Evolutionary conservation across 1,140 invertebrate species (phyloP).

Genomic region (Drosophila pseudoananassae): DNA sequence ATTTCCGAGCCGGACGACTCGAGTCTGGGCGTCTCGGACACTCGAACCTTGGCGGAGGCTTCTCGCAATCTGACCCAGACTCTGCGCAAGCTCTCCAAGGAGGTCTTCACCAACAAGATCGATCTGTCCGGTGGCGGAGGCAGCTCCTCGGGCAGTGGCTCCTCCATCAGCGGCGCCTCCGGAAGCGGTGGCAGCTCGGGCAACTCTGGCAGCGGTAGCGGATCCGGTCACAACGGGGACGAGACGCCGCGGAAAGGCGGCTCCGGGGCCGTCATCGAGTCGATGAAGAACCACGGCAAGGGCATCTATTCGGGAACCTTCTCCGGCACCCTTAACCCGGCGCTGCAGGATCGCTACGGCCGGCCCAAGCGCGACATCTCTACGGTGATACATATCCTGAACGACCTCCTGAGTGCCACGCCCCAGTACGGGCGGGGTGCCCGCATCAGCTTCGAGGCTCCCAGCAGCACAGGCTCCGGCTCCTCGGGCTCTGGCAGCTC

Average conservation of each 20-base stretch:
- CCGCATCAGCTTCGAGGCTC: conserved; percentile 84
- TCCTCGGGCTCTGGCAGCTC: conserved; percentile 9
- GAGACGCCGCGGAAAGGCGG: conserved; percentile 85
- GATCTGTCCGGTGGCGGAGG: conserved; percentile 84
- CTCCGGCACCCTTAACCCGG: conserved; percentile 95
- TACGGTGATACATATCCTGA: conserved; percentile 97
- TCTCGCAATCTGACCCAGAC: conserved; percentile 96
- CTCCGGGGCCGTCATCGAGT: conserved; percentile 95
- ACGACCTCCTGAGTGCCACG: conserved; percentile 95
- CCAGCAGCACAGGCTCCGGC: conserved; percentile 36
- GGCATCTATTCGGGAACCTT: conserved; percentile 94
- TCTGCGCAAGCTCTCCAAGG: conserved; percentile 94
- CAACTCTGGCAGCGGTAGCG: conserved; percentile 85
- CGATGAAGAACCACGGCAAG: conserved; percentile 96
- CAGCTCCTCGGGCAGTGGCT: conserved; percentile 7
- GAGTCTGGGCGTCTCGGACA: conserved; percentile 86
- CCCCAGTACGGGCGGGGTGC: conserved; percentile 86
- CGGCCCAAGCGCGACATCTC: conserved; percentile 95
- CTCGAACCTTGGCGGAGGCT: conserved; percentile 92
- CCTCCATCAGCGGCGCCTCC: conserved; percentile 4
- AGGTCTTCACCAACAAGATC: conserved; percentile 90
- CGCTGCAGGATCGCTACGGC: conserved; percentile 95
- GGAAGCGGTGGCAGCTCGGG: conserved; percentile 24
- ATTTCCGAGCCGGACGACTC: conserved; percentile 50
- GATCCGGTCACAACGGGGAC: conserved; percentile 3